Conservation (phyloP, 30 jellyfish, hydroid and myxozoan species). For the Cassiopea xamachana region DNA sequence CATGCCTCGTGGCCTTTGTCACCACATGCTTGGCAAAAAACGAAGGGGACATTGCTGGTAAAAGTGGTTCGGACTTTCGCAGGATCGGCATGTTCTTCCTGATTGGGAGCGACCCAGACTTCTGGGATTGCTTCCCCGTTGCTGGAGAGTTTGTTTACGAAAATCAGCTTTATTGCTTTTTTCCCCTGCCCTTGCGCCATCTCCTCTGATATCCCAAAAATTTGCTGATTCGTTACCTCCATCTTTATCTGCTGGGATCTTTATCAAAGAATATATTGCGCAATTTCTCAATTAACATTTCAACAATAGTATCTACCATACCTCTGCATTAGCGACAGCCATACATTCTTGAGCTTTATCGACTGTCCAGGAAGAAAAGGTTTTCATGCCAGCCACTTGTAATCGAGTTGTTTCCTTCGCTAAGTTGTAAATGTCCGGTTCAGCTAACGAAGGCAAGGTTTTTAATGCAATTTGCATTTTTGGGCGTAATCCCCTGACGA, state of each 20-base stretch:
- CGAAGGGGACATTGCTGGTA: not conserved
- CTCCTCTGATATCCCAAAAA: not conserved
- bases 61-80: not conserved
- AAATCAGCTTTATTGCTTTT: not conserved
- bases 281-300: not conserved
- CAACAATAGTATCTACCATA: not conserved
- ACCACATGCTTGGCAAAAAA: not conserved
- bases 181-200: not conserved
- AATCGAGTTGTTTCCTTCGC: not conserved
- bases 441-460: no score
- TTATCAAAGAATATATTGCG: not conserved
- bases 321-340: not conserved
- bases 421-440: not conserved
- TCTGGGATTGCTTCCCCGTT: not conserved
- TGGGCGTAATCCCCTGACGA: no score
- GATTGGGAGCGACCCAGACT: not conserved
- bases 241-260: not conserved
- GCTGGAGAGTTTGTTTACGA: not conserved
- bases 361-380: not conserved
- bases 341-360: not conserved
- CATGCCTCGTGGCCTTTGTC: not conserved
- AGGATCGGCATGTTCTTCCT: not conserved
- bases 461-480: no score
- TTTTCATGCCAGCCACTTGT: not conserved
- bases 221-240: not conserved